Percentiles rank a stretch among this genome's conserved stretches.
Evolutionary conservation across 2,113 vertebrate species (phyloP).

Genomic region (Bambusicola thoracicus): DNA sequence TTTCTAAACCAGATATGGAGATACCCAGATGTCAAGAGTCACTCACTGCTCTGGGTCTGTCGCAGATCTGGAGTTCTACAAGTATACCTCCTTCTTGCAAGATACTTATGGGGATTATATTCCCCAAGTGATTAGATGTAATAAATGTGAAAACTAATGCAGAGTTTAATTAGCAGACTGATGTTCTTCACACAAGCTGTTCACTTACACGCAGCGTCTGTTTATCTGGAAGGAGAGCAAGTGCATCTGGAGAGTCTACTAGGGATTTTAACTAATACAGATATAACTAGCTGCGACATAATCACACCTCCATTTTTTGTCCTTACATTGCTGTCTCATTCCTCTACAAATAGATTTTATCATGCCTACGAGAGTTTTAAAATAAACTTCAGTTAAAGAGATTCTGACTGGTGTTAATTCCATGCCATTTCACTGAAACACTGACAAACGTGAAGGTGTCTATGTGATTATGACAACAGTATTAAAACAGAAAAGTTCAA

Average conservation of each 20-base stretch:
- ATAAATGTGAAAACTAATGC: not conserved
- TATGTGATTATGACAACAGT: not conserved
- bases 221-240: slow-evolving; percentile 1
- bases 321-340: not conserved
- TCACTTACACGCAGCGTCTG: not conserved
- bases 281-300: not conserved
- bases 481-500: not conserved
- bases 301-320: not conserved
- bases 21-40: not conserved
- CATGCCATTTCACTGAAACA: not conserved
- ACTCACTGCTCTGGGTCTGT: not conserved
- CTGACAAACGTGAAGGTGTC: not conserved
- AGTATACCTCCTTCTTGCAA: not conserved
- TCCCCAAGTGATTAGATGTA: not conserved
- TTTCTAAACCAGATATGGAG: not conserved
- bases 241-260: not conserved
- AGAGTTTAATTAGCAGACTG: slow-evolving; percentile 19
- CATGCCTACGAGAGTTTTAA: not conserved
- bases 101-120: not conserved
- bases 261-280: slow-evolving; percentile 27
- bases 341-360: not conserved
- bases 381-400: not conserved
- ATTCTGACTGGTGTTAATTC: not conserved
- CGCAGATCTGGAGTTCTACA: not conserved
- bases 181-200: not conserved